Evolutionary conservation across 1,140 invertebrate species (phyloP).

Genomic region (Anthonomus grandis): DNA sequence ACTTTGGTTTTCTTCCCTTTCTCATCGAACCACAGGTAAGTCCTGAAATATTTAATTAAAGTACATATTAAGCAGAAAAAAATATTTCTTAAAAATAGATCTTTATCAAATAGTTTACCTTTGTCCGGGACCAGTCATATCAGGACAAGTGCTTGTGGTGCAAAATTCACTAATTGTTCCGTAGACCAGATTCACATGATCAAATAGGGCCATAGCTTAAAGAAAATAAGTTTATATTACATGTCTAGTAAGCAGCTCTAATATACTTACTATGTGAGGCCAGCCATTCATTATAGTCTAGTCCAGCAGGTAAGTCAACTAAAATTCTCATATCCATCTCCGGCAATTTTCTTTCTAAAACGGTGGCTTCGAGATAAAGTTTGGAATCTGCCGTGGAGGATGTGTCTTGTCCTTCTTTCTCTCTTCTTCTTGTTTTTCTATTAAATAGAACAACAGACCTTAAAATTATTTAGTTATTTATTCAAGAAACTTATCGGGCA

Average conservation of each 20-base stretch:
- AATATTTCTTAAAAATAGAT: background rate
- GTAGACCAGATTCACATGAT: constrained; percentile 97
- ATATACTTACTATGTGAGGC: constrained; percentile 89
- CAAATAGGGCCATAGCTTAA: constrained; percentile 95
- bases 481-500: no score
- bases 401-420: constrained; percentile 75
- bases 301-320: constrained; percentile 86
- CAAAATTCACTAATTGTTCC: constrained; percentile 98
- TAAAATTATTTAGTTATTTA: no score
- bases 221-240: constrained; percentile 15
- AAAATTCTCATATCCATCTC: constrained; percentile 90
- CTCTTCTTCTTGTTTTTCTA: constrained; percentile 96
- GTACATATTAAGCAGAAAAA: background rate
- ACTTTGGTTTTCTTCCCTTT: constrained; percentile 97
- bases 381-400: constrained; percentile 78
- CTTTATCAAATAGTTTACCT: no score
- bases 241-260: background rate
- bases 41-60: constrained; percentile 57
- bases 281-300: constrained; percentile 98
- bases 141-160: constrained; percentile 87
- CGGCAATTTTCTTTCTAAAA: constrained; percentile 87
- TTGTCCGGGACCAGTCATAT: constrained; percentile 92
- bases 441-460: background rate
- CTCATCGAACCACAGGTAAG: constrained; percentile 97
- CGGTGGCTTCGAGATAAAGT: constrained; percentile 90